Base-by-base conservation (phyloP, 2,888 invertebrate genomes). In the Leucophora obtusa region DNA sequence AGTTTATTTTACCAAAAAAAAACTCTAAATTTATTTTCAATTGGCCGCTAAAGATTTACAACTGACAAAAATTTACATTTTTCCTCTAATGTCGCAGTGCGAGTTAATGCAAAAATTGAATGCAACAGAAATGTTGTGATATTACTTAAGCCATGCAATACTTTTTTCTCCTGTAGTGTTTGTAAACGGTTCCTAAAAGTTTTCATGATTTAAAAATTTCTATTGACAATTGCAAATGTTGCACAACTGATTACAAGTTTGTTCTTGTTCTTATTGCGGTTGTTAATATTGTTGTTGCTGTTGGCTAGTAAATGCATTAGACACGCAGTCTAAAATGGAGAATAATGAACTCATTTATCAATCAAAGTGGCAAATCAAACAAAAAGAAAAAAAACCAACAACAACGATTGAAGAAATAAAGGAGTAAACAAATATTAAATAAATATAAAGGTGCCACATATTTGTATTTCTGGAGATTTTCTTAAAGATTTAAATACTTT, bases 331-430 rank as follows among this genome's bases (percentile, higher is more conserved):
- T 74, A 66, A 71, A 82, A 82, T 54, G 59, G 18, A 79, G 72
- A 75, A 78, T 79, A 79, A 82, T 76, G 76, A 79, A 72, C 79
- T 77, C 81, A 77, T 81, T 81, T 81, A 81, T 81, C 81, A 81
- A 81, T 81, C 81, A 77, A 81, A 77, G 77, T 81, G 70, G 73
- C 70, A 81, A 81, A 81, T 81, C 81, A 81, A 81, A 72, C 71
- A 56, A 51, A 70, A 24, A 74, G 60, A 56, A 56, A 14, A 28
- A 56, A n/a, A n/a, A n/a, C n/a, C n/a, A 0, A 43, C 35, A 66
- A 71, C 58, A 70, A 74, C 35, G 62, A 68, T 62, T 69, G 56
- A 69, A 69, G 60, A 43, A 43, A 1, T 54, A 54, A 54, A 21
- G 6, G 28, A 24, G n/a, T 54, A 28, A 54, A 21, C 17, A 54